Conservation (phyloP, 2,888 invertebrate species). For the Horisme vitalbata region DNA sequence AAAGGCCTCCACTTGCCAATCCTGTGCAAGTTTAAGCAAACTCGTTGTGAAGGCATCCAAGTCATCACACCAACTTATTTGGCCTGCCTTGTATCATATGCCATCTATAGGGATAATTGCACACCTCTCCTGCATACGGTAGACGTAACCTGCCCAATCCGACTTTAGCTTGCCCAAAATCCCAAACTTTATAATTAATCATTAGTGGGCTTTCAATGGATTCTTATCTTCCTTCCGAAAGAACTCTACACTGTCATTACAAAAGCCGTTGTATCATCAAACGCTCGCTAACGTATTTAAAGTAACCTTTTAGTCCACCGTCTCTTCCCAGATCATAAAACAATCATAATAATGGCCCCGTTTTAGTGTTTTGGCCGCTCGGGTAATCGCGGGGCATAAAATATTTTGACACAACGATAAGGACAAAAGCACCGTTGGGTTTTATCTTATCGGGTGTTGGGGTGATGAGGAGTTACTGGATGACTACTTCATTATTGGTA, state of each 20-base stretch:
- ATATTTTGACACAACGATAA: constrained; percentile 78
- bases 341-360: constrained; percentile 36
- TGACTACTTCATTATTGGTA: constrained; percentile 63
- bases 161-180: no score
- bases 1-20: no score
- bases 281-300: neutral
- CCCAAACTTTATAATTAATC: no score
- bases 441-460: constrained; percentile 73
- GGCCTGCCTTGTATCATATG: no score
- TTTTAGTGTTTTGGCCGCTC: constrained; percentile 35
- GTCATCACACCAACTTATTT: no score
- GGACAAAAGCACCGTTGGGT: constrained; percentile 61
- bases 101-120: no score
- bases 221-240: neutral
- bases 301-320: constrained; percentile 27
- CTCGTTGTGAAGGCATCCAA: no score
- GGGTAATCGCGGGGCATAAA: constrained; percentile 66
- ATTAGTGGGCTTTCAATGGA: no score
- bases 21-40: no score
- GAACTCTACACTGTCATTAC: neutral
- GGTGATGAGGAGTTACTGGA: constrained; percentile 65
- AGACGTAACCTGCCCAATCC: no score
- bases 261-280: neutral
- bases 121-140: no score
- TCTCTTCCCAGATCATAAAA: constrained; percentile 36